phyloP scores from a whole-genome alignment of 2,888 invertebrate genomes.

The Sarcophaga rosellei region DNA sequence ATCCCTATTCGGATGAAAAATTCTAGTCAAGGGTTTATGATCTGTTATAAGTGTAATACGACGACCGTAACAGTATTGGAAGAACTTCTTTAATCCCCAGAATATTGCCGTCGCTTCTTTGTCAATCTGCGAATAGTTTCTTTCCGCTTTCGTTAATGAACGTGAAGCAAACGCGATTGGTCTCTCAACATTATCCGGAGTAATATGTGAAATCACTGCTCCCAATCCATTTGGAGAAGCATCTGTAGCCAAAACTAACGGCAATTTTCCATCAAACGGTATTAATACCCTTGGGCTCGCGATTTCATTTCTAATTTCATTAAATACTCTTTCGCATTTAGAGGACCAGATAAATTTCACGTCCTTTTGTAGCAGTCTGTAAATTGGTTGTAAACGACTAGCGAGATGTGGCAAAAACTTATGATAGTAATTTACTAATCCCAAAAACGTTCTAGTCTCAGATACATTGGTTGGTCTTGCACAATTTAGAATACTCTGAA shows the following conservation, averaged over 20 bases:
- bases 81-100: conserved; percentile 23
- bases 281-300: conserved; percentile 23
- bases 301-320: conserved; percentile 19
- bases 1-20: conserved; percentile 63
- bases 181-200: conserved; percentile 23
- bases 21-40: conserved; percentile 56
- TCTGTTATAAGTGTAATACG: conserved; percentile 56
- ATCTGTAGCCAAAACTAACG: conserved; percentile 35
- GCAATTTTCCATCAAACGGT: conserved; percentile 17
- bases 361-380: background rate
- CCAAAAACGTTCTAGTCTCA: conserved; percentile 32
- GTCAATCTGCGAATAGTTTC: conserved; percentile 64
- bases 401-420: conserved; percentile 15
- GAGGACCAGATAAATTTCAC: background rate
- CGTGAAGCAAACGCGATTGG: conserved; percentile 58
- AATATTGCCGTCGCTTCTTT: conserved; percentile 53
- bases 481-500: conserved; percentile 21
- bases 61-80: conserved; percentile 37
- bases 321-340: conserved; percentile 20
- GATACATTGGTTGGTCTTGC: conserved; percentile 40
- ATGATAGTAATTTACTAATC: conserved; percentile 24
- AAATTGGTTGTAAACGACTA: conserved; percentile 10
- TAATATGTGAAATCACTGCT: conserved; percentile 55
- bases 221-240: conserved; percentile 60
- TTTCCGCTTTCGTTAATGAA: conserved; percentile 54